Percentiles rank a stretch among this genome's conserved stretches.
Evolutionary conservation across 1,140 invertebrate genomes (phyloP).

Genomic region (Popillia japonica): DNA sequence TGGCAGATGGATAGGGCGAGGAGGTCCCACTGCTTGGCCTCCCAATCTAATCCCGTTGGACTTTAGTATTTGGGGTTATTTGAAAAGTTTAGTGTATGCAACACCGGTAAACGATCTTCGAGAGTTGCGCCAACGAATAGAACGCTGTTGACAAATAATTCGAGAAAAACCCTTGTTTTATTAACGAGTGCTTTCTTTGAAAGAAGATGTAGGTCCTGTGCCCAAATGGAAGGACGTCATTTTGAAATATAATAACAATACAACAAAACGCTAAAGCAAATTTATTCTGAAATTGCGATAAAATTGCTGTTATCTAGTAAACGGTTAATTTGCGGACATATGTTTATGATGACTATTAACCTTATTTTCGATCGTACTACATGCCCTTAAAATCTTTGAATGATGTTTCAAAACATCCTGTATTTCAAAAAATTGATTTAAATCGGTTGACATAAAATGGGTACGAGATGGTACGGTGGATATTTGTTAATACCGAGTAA

Average conservation of each 20-base stretch:
- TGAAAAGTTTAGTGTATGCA: constrained; percentile 34
- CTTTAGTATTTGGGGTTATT: constrained; percentile 35
- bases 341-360: constrained; percentile 20
- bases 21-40: constrained; percentile 34
- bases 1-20: constrained; percentile 38
- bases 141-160: constrained; percentile 25
- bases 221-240: constrained; percentile 16
- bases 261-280: constrained; percentile 12
- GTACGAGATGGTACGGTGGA: too few relatives aligned
- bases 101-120: constrained; percentile 34
- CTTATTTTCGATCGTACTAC: constrained; percentile 35
- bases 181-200: constrained; percentile 34
- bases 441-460: too few relatives aligned
- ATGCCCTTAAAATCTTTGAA: constrained; percentile 23
- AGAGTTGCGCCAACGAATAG: constrained; percentile 34
- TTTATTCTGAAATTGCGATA: constrained; percentile 21
- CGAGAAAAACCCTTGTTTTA: constrained; percentile 16
- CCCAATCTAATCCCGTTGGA: constrained; percentile 25
- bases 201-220: constrained; percentile 27
- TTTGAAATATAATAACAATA: constrained; percentile 23
- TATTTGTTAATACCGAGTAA: too few relatives aligned
- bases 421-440: too few relatives aligned
- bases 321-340: constrained; percentile 22
- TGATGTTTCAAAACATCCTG: constrained; percentile 32
- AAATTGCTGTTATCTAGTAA: constrained; percentile 27